These are phyloP conservation scores for Leucopsar rothschildi DNA, from an alignment of 2,113 vertebrate species.

Conservation along the genomic window DNA sequence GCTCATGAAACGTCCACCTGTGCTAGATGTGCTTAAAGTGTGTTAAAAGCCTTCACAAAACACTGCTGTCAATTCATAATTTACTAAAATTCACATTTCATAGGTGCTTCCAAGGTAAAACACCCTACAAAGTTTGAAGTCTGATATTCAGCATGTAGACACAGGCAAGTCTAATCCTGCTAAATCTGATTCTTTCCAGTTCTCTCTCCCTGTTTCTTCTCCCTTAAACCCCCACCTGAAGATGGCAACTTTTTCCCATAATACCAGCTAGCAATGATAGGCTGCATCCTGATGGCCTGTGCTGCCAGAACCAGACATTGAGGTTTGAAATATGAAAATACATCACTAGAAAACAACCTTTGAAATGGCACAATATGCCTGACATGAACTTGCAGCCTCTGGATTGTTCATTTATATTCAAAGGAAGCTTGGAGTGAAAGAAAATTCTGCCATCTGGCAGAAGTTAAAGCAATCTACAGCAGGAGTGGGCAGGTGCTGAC, in stretches of 20 bases:
- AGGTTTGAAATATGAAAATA: not conserved
- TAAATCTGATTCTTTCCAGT: not conserved
- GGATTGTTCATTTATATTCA: constrained; percentile 14
- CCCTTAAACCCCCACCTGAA: not conserved
- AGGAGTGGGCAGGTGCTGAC: not conserved
- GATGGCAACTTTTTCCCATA: not conserved
- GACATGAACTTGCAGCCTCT: not conserved
- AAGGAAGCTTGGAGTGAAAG: not conserved
- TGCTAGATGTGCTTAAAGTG: not conserved
- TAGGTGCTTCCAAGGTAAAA: not conserved
- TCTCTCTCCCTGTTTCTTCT: not conserved
- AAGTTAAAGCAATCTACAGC: not conserved
- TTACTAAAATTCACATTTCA: not conserved
- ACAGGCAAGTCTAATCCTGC: not conserved
- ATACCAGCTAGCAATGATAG: not conserved
- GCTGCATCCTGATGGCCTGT: not conserved
- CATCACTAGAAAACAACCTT: not conserved
- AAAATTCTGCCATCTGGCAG: constrained; percentile 23
- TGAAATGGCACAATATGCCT: not conserved
- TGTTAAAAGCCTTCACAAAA: not conserved
- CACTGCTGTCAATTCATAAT: not conserved
- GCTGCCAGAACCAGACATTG: not conserved
- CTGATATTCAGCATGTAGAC: not conserved
- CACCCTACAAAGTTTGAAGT: not conserved
- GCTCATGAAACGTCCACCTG: not conserved